Evolutionary conservation across 2,113 vertebrate species (phyloP), one percentile per base, ranked within the genome.

Genomic region (Anhinga anhinga): DNA sequence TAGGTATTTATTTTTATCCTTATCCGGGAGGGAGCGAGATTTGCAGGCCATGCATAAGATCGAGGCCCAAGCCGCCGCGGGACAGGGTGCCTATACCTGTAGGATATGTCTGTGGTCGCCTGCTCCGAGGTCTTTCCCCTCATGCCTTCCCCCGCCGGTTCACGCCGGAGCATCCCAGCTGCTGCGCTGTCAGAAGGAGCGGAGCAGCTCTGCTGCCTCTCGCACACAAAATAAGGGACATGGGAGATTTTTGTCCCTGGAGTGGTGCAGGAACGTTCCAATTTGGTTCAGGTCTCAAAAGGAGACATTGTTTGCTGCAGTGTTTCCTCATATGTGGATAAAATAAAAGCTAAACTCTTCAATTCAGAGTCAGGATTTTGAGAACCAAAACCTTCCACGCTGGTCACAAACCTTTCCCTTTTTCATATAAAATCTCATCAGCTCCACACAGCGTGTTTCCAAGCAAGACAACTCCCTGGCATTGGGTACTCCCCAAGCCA

Each of bases 91-190:
- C 7, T 56, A 8, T 52, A 45, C 30, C 36, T 7, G 2, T 3
- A 17, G 20, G 26, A 20, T 45, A 18, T 38, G 40, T 3, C 30
- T 13, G 2, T 9, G 34, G 26, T 32, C 5, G 2, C n/a, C 34
- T 40, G 36, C 47, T 40, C 15, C 2, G 3, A 27, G 29, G n/a
- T 17, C 53, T 61, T 21, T 36, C 47, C 38, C 16, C 15, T 27
- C 7, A 2, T 26, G 42, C 36, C 32, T 26, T 34, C 32, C 15
- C 23, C 16, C 8, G 47, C 27, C 5, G 1, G 22, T 42, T 49
- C 0, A 1, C 15, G 38, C 32, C 4, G 2, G 26, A 56, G n/a
- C 16, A 1, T 13, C 42, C 27, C 49, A 29, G 50, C 10, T 1
- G 4, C 59, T 45, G 49, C 1, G 2, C 38, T 40, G 38, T 10